Evolutionary conservation across 2,113 vertebrate genomes (phyloP), one percentile per base, ranked within the genome.

Genomic region (Nycticorax nycticorax): DNA sequence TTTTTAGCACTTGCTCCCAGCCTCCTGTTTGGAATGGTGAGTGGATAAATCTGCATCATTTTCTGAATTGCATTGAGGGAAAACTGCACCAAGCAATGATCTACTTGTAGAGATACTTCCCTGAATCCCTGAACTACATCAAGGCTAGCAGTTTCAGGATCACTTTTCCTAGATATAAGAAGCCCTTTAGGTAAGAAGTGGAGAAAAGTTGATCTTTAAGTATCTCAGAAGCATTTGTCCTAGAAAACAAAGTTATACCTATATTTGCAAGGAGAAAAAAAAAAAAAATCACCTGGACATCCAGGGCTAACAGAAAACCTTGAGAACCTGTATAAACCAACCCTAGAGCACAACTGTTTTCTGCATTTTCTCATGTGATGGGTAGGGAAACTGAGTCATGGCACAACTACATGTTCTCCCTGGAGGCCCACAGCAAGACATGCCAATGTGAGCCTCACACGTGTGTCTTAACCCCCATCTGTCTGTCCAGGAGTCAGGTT

Each of bases 391-490:
- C 4, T 63, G 74, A 87, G 30, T 19, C 32, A 71, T 9, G 8
- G 6, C 28, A 35, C 23, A 85, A 43, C 3, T 52, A 8, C 6
- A 69, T 27, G 14, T 74, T 82, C 55, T 79, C 14, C 3, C 4
- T 41, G 47, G 16, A 30, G 32, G 12, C 10, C 14, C 26, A 47
- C 23, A 47, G 4, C 12, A 39, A 3, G 16, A 45, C 27, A 35
- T 35, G 21, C 9, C 56, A 59, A 43, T 1, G 1, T 69, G 59
- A 84, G 6, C 30, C 23, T 91, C 30, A 26, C 5, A 23, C 1
- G 0, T n/a, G 1, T 9, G 1, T 73, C 50, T 83, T 69, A 53
- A 57, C 14, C 22, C 6, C 18, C 6, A 5, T 48, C 27, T 74
- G 17, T 74, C 37, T 43, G 2, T 13, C 4, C 50, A 41, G 68